phyloP scores from a whole-genome alignment of 2,888 invertebrate genomes.

The Phengaris arion region DNA sequence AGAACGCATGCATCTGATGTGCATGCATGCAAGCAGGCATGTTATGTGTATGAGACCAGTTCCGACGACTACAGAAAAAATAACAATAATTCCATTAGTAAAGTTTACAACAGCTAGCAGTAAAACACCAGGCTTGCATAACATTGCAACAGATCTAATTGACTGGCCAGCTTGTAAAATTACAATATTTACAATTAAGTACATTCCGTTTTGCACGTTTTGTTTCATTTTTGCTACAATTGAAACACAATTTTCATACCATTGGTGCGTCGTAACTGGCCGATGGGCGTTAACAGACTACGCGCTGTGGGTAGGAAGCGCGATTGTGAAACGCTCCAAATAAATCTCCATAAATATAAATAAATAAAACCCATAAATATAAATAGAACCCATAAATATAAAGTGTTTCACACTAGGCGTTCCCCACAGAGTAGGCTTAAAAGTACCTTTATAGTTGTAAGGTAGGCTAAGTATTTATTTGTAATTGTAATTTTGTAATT shows the following conservation, averaged over 20 bases:
- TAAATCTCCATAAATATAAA: constrained; percentile 8
- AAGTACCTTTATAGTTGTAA: constrained; percentile 75
- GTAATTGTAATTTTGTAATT: constrained; percentile 66
- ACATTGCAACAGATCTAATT: not conserved
- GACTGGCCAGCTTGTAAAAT: not conserved
- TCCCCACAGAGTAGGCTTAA: constrained; percentile 60
- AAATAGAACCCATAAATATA: not conserved
- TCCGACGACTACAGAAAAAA: too few species aligned
- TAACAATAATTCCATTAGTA: too few species aligned
- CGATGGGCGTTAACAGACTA: constrained; percentile 34
- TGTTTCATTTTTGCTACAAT: not conserved
- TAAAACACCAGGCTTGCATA: not conserved
- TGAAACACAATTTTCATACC: not conserved
- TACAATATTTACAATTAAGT: not conserved
- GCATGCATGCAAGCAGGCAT: too few species aligned
- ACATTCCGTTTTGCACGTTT: not conserved
- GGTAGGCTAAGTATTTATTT: constrained; percentile 76
- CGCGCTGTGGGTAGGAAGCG: constrained; percentile 50
- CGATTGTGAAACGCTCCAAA: constrained; percentile 54
- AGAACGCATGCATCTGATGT: too few species aligned
- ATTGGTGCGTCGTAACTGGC: constrained; percentile 28
- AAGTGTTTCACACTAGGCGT: constrained; percentile 64
- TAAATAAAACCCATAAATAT: constrained; percentile 4
- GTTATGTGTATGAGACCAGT: too few species aligned
- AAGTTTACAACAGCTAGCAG: not conserved